Evolutionary conservation across 2,888 invertebrate species (phyloP).

Genomic region (Oxytorus armatus): DNA sequence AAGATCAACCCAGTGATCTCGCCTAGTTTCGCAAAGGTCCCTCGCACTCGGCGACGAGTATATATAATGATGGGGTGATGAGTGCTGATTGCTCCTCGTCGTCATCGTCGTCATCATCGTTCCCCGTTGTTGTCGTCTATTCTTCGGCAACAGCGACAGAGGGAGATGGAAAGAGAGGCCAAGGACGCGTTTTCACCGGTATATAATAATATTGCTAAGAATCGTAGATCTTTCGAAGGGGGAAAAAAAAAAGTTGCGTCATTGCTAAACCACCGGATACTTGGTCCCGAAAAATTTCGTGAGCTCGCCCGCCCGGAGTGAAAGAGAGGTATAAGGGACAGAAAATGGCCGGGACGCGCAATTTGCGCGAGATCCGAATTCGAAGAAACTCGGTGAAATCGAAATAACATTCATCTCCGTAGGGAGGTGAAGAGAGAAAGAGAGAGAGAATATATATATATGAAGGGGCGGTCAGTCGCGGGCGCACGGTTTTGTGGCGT

Average conservation of each 20-base stretch:
- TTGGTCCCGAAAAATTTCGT: not conserved
- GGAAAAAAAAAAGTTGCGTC: not conserved
- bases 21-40: slow-evolving; percentile 60
- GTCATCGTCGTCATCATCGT: slow-evolving; percentile 37
- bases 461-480: slow-evolving; percentile 53
- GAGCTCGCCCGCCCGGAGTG: not conserved
- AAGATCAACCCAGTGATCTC: slow-evolving; percentile 53
- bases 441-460: slow-evolving; percentile 17
- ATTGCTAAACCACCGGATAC: not conserved
- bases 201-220: slow-evolving; percentile 78
- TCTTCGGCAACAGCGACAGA: slow-evolving; percentile 4
- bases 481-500: slow-evolving; percentile 61
- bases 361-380: slow-evolving; percentile 60
- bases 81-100: slow-evolving; percentile 62
- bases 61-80: slow-evolving; percentile 64
- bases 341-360: slow-evolving; percentile 23
- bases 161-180: slow-evolving; percentile 22
- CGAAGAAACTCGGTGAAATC: slow-evolving; percentile 67
- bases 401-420: slow-evolving; percentile 62
- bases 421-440: slow-evolving; percentile 27
- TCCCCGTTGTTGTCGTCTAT: not conserved
- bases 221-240: not conserved
- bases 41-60: slow-evolving; percentile 48
- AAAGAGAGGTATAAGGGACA: not conserved
- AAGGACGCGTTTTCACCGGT: slow-evolving; percentile 75